Evolutionary conservation across 2,113 vertebrate species (phyloP), one percentile per base, ranked within the genome.

Genomic region (Baryphthengus martii): DNA sequence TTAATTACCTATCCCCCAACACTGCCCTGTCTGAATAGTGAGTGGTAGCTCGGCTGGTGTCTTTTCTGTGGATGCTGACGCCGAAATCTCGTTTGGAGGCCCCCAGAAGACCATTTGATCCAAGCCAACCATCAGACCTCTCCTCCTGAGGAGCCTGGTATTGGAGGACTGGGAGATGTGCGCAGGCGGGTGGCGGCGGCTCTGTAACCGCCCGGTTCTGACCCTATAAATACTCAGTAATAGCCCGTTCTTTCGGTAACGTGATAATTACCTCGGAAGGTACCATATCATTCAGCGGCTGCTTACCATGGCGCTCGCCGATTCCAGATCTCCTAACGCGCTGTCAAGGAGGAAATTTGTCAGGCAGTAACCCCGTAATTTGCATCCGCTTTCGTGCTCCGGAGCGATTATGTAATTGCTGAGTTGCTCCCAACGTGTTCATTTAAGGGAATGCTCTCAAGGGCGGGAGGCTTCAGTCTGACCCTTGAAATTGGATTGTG

Each of bases 151-250:
- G 89, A 91, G 78, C 90, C 45, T 90, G 72, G 71, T 73, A 55
- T 88, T 62, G 26, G 85, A 94, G 5, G 40, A 9, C 49, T 80
- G 17, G 1, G 26, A 81, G 75, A 73, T 66, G 75, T n/a, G 62
- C 17, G 5, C 61, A 50, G 61, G 85, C 67, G 73, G 72, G 77
- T 67, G 89, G 77, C 67, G 89, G 92, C 90, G 88, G 25, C 81
- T 82, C 95, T 95, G 52, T 96, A 96, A 97, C 97, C 96, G 73
- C 90, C 77, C 62, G 55, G 4, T 59, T 52, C 49, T n/a, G 90
- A 63, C 83, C 85, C 92, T 96, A 72, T 94, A 96, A 97, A 97
- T 97, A 93, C 39, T 33, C 85, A 65, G 37, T 93, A 94, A 37
- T 82, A 81, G 63, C 76, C 87, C 24, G 59, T 85, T 97, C 94